Percentiles rank a stretch among this genome's conserved stretches.
phyloP scores from a whole-genome alignment of 1,140 invertebrate species.

The Drosophila micromelanica region DNA sequence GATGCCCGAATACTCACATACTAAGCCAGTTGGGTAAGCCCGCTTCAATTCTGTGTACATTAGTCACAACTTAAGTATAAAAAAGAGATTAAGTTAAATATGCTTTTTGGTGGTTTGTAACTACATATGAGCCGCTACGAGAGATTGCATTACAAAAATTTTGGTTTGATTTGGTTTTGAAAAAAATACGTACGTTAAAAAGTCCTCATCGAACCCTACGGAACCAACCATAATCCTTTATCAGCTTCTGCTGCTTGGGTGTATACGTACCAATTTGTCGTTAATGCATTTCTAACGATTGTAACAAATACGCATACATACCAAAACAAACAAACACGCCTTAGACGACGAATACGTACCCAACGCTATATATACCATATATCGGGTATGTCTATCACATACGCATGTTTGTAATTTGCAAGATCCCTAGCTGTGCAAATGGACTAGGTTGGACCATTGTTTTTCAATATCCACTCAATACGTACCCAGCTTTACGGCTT shows the following conservation, averaged over 20 bases:
- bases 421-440: conserved; percentile 43
- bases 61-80: conserved; percentile 44
- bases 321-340: conserved; percentile 51
- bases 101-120: conserved; percentile 28
- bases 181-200: conserved; percentile 56
- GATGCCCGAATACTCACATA: conserved; percentile 70
- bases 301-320: conserved; percentile 56
- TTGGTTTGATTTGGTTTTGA: conserved; percentile 20
- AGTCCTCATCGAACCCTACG: conserved; percentile 40
- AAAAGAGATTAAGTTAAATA: conserved; percentile 58
- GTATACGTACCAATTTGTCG: conserved; percentile 62
- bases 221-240: conserved; percentile 48
- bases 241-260: conserved; percentile 45
- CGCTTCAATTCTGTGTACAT: conserved; percentile 39
- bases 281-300: conserved; percentile 50
- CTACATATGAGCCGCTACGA: conserved; percentile 35
- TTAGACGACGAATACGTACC: conserved; percentile 62
- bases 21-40: conserved; percentile 45
- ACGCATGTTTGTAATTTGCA: conserved; percentile 27
- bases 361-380: conserved; percentile 53
- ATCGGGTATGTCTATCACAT: conserved; percentile 32
- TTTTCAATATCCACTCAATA: conserved; percentile 60
- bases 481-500: conserved; percentile 59
- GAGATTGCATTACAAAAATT: conserved; percentile 33
- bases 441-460: conserved; percentile 28